Conservation (phyloP, 2,888 invertebrate genomes). For the Acleris laterana region DNA sequence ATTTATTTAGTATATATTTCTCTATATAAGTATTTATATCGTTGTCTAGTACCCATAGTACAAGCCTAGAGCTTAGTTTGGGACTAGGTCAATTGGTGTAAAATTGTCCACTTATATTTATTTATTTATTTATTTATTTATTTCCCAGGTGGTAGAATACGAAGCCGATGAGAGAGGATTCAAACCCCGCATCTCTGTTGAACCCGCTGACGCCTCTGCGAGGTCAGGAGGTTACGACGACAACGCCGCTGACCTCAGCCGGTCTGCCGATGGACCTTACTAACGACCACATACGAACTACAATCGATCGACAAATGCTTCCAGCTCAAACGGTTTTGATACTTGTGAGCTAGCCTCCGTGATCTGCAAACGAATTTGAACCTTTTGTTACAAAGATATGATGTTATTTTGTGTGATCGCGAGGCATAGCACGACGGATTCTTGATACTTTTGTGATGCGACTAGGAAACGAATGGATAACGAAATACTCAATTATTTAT, state of each 20-base stretch:
- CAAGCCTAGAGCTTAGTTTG: no score
- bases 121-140: background rate
- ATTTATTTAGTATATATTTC: no score
- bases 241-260: constrained; percentile 60
- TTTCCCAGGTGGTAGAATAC: constrained; percentile 86
- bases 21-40: no score
- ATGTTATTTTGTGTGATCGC: background rate
- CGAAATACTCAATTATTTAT: constrained; percentile 58
- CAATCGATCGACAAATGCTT: constrained; percentile 25
- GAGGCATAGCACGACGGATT: background rate
- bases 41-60: no score
- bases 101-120: no score
- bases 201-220: constrained; percentile 56
- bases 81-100: no score
- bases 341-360: background rate
- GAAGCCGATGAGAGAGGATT: constrained; percentile 89
- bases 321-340: background rate
- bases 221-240: constrained; percentile 62
- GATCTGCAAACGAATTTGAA: no score
- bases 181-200: constrained; percentile 86
- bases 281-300: constrained; percentile 39
- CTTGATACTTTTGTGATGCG: constrained; percentile 27
- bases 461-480: constrained; percentile 42
- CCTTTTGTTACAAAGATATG: background rate
- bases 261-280: constrained; percentile 66